Conservation (phyloP, 2,113 vertebrate species). For the Sigmodon hispidus region DNA sequence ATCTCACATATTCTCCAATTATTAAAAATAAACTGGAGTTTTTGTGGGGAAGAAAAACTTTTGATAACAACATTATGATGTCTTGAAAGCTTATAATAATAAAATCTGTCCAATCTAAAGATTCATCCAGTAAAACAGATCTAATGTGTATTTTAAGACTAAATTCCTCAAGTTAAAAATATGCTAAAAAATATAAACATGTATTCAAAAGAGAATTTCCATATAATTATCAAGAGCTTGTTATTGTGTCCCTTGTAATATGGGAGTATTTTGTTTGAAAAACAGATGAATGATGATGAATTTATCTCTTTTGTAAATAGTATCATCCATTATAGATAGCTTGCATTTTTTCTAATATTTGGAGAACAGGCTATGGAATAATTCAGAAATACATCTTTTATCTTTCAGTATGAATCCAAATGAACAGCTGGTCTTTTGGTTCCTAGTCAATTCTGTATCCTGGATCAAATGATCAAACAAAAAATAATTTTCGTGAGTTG, state of each 20-base stretch:
- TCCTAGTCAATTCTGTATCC: slow-evolving; percentile 6
- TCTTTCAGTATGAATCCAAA: slow-evolving; percentile 39
- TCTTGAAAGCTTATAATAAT: neutral
- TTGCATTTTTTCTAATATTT: slow-evolving; percentile 39
- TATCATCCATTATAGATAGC: neutral
- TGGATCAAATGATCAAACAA: slow-evolving; percentile 67
- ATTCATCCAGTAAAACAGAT: neutral
- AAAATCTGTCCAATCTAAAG: neutral
- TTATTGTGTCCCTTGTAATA: neutral
- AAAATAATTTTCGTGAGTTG: slow-evolving; percentile 61
- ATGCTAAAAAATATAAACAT: neutral
- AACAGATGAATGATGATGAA: neutral
- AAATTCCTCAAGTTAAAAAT: neutral
- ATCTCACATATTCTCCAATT: neutral
- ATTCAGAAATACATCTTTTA: slow-evolving; percentile 34
- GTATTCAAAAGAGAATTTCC: slow-evolving; percentile 17
- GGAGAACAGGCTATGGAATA: neutral
- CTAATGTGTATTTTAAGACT: neutral
- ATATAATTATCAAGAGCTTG: neutral
- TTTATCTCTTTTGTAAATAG: neutral
- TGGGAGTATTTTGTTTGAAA: neutral
- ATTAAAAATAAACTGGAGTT: neutral
- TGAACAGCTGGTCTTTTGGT: slow-evolving; percentile 25
- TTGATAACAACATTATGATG: neutral
- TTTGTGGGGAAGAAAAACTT: neutral